Evolutionary conservation across 2,113 vertebrate species (phyloP).

Genomic region (Antechinus flavipes): DNA sequence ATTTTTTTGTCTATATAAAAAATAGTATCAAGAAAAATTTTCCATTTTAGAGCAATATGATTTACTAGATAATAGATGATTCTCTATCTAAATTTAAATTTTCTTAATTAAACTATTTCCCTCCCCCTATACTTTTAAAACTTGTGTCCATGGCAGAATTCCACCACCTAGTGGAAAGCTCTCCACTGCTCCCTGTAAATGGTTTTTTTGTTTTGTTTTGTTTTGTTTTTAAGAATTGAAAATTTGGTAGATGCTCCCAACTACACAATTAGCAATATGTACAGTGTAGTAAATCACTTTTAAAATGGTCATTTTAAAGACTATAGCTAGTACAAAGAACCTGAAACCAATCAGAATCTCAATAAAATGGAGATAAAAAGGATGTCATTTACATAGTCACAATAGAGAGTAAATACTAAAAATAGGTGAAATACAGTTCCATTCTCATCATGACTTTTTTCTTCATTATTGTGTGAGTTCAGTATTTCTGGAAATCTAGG

Average conservation of each 20-base stretch:
- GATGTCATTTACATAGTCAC: neutral
- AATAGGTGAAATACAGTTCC: neutral
- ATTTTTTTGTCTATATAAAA: slow-evolving; percentile 68
- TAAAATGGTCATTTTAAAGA: slow-evolving; percentile 1
- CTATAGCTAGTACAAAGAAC: neutral
- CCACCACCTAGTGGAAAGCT: slow-evolving; percentile 86
- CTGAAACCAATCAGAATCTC: slow-evolving; percentile 16
- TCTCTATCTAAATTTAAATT: slow-evolving; percentile 79
- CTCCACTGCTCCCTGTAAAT: slow-evolving; percentile 48
- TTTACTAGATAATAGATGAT: slow-evolving; percentile 65
- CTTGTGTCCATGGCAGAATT: slow-evolving; percentile 79
- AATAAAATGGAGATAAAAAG: neutral
- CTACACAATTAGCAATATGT: neutral
- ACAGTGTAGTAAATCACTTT: neutral
- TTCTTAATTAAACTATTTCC: slow-evolving; percentile 75
- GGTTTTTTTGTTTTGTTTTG: neutral
- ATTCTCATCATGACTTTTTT: neutral
- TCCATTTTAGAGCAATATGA: slow-evolving; percentile 54
- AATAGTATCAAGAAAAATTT: slow-evolving; percentile 80
- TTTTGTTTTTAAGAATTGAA: slow-evolving; percentile 13
- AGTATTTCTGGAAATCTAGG: slow-evolving; percentile 12
- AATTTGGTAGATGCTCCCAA: neutral
- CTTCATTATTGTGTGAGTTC: neutral
- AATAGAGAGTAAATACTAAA: neutral
- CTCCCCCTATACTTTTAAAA: slow-evolving; percentile 53